A percentile compares a stretch with the other conserved stretches of the same genome.
These are phyloP conservation scores for Halichoerus grypus DNA, from an alignment of 2,113 vertebrate species.

Conservation along the genomic window DNA sequence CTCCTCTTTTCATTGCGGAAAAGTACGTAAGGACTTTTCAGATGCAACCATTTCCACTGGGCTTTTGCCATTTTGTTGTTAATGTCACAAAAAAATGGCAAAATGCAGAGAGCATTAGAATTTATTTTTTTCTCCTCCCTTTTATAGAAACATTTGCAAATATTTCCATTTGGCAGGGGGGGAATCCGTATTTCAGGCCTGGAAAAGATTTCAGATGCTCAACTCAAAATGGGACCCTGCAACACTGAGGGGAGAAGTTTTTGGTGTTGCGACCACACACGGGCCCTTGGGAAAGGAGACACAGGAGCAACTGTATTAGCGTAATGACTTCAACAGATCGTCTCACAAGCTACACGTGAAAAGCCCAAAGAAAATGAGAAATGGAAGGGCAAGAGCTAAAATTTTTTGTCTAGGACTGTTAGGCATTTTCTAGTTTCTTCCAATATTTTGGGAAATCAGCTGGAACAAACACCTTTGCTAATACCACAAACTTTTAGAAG, in stretches of 20 bases:
- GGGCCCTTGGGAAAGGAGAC: not conserved
- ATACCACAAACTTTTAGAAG: not conserved
- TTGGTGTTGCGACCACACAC: not conserved
- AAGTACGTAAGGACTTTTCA: not conserved
- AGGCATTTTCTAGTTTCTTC: not conserved
- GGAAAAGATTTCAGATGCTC: not conserved
- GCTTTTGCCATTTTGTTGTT: not conserved
- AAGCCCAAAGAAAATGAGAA: not conserved
- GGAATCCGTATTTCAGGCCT: not conserved
- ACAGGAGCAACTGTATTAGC: not conserved
- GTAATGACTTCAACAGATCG: not conserved
- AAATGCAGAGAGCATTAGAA: not conserved
- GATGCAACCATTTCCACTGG: not conserved
- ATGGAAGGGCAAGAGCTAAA: not conserved
- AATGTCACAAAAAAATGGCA: not conserved
- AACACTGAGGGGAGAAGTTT: not conserved
- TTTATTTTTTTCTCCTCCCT: not conserved
- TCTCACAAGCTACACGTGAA: not conserved
- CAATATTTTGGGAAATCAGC: conserved; percentile 23
- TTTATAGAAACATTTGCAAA: not conserved
- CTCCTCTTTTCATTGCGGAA: not conserved
- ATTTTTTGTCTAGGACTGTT: not conserved
- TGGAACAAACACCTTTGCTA: not conserved
- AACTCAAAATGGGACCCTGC: not conserved
- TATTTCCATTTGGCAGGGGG: not conserved